A percentile compares a stretch with the other conserved stretches of the same genome.
Evolutionary conservation across 2,797 vertebrate genomes (phyloP).

Genomic region (Falco peregrinus): DNA sequence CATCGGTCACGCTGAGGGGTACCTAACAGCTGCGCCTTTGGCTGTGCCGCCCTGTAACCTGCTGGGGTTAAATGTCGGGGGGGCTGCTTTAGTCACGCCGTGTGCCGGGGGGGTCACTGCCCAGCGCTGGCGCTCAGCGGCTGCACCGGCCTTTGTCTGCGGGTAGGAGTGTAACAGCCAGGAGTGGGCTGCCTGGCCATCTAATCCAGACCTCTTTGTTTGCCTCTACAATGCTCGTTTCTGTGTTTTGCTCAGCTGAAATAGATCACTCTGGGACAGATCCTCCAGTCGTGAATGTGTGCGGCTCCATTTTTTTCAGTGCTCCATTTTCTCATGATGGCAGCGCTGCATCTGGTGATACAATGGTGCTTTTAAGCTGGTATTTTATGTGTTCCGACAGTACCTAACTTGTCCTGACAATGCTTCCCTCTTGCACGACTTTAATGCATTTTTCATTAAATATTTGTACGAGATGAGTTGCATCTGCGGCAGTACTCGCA

Average conservation of each 20-base stretch:
- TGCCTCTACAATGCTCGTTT: not conserved
- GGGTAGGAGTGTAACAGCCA: not conserved
- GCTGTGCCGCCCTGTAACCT: not conserved
- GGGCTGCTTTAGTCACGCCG: not conserved
- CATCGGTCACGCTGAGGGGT: rapidly evolving
- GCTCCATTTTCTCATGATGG: not conserved
- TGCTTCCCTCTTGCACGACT: not conserved
- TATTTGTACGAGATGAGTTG: not conserved
- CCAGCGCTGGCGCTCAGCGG: rapidly evolving
- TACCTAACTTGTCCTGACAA: not conserved
- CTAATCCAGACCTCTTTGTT: not conserved
- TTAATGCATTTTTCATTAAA: not conserved
- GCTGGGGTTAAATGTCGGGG: too few species aligned
- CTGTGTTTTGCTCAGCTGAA: not conserved
- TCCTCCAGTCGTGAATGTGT: rapidly evolving
- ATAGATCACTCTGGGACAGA: not conserved
- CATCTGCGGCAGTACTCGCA: not conserved
- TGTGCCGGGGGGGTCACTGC: not conserved
- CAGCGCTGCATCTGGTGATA: not conserved
- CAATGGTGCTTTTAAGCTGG: not conserved
- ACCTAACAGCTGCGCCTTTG: not conserved
- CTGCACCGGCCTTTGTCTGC: not conserved
- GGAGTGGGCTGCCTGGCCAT: not conserved
- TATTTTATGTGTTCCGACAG: not conserved
- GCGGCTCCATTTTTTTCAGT: not conserved